Conservation (phyloP, 2,888 invertebrate genomes). For the Aspidiotus rigidus region DNA sequence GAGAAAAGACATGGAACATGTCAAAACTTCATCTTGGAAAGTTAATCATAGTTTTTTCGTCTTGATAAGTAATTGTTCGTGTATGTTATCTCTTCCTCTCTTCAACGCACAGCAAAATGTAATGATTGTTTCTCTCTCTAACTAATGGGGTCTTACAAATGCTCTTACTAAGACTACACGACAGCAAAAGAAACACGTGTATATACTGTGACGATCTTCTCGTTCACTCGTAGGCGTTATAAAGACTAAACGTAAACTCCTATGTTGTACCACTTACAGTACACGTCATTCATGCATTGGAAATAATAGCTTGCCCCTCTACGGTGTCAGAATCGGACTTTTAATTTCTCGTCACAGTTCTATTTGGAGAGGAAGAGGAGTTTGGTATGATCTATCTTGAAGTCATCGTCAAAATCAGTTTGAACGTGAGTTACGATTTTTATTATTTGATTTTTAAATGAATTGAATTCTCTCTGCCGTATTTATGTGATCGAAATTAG, state of each 20-base stretch:
- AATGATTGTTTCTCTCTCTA: conserved; percentile 7
- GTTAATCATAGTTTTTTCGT: background rate
- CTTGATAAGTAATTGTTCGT: background rate
- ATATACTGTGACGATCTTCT: conserved; percentile 1
- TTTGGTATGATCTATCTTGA: too few relatives aligned
- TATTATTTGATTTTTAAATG: too few relatives aligned
- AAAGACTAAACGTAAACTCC: conserved; percentile 1
- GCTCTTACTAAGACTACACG: conserved; percentile 1
- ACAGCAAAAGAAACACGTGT: background rate
- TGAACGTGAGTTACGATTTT: too few relatives aligned
- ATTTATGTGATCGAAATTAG: too few relatives aligned
- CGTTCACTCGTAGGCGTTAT: conserved; percentile 1
- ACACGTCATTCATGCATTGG: conserved; percentile 2
- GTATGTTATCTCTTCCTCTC: conserved; percentile 3
- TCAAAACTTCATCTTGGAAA: conserved; percentile 1
- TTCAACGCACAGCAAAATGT: conserved; percentile 11
- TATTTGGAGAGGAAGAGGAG: too few relatives aligned
- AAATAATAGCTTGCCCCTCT: too few relatives aligned
- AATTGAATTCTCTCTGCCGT: too few relatives aligned
- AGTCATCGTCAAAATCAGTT: too few relatives aligned
- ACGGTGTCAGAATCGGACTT: too few relatives aligned
- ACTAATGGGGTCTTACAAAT: conserved; percentile 7
- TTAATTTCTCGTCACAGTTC: too few relatives aligned
- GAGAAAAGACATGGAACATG: too few relatives aligned
- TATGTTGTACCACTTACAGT: background rate